Evolutionary conservation across 2,113 vertebrate species (phyloP), one percentile per base, ranked within the genome.

Genomic region (Zosterops hypoxanthus): DNA sequence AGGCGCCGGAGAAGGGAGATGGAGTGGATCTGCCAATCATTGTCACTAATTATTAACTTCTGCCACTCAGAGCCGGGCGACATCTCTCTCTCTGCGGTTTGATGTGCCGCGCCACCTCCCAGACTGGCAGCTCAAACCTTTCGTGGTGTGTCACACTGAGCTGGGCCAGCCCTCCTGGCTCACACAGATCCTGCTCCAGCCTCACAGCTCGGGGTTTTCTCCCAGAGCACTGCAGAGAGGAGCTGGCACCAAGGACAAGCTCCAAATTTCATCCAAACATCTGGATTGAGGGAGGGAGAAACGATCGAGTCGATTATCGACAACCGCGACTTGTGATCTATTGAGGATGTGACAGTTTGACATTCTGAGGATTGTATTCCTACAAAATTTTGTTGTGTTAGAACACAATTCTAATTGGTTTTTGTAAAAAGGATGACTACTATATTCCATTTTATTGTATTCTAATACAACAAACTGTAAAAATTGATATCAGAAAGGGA

Each of bases 11-110:
- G 99, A 19, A 98, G 98, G 98, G 99, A 99, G 98, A 99, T 98
- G 98, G 99, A 99, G 98, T 98, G 98, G 97, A 98, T 95, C 99
- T 99, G 99, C 99, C 99, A 99, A 99, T 99, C 99, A 99, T 99
- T 99, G 99, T 99, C 99, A 99, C 99, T 99, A 99, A 99, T 99
- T 99, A 99, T 99, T 99, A 99, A 99, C 99, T 99, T 99, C 99
- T 99, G 99, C 99, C 99, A 99, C 99, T 99, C 99, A 99, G 98
- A 98, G 99, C 97, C 91, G 99, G 98, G 99, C 98, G 98, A 99
- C 98, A 92, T 90, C 80, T 83, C 96, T 92, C 24, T 23, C 98
- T 94, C 97, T 95, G 98, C 97, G 98, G 98, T 98, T 98, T 98
- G 98, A 99, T 99, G 98, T 98, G 97, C 98, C 98, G 95, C 98